A percentile compares a stretch with the other conserved stretches of the same genome.
Conservation (phyloP, 2,888 invertebrate genomes). For the Alentia gelatinosa region DNA sequence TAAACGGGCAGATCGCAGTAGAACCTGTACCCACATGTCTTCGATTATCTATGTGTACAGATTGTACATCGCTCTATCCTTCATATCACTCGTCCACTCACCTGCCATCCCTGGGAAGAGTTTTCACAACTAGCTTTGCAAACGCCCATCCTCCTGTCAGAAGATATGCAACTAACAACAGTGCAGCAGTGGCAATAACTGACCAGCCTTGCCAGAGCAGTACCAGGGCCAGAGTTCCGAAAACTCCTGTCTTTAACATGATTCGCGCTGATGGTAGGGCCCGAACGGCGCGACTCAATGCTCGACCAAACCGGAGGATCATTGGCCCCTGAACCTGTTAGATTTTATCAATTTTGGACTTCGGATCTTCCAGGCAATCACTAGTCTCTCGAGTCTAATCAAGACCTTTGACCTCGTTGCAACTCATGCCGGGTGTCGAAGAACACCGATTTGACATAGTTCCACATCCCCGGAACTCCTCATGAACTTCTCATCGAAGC, state of each 20-base stretch:
- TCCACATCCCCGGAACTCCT: background rate
- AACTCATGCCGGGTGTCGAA: background rate
- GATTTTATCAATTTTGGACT: background rate
- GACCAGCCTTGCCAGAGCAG: conserved; percentile 66
- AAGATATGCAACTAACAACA: conserved; percentile 69
- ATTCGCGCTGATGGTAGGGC: conserved; percentile 51
- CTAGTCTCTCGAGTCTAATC: too few species aligned
- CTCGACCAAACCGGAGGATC: conserved; percentile 54
- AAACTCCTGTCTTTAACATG: conserved; percentile 65
- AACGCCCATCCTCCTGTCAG: conserved; percentile 76
- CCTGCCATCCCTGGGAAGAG: conserved; percentile 73
- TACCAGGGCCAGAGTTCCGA: conserved; percentile 65
- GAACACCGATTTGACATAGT: background rate
- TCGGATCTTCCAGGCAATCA: background rate
- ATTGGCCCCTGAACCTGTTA: conserved; percentile 40
- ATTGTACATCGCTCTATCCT: too few species aligned
- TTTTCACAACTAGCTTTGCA: conserved; percentile 70
- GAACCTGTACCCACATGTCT: conserved; percentile 3
- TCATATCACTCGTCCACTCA: conserved; percentile 64
- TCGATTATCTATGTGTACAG: too few species aligned
- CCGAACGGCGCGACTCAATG: conserved; percentile 51
- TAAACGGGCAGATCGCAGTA: background rate
- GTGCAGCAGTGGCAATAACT: conserved; percentile 63
- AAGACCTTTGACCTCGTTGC: background rate
- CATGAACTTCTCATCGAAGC: too few species aligned